Evolutionary conservation across 2,888 invertebrate species (phyloP).

Genomic region (Cheilosia grossa): DNA sequence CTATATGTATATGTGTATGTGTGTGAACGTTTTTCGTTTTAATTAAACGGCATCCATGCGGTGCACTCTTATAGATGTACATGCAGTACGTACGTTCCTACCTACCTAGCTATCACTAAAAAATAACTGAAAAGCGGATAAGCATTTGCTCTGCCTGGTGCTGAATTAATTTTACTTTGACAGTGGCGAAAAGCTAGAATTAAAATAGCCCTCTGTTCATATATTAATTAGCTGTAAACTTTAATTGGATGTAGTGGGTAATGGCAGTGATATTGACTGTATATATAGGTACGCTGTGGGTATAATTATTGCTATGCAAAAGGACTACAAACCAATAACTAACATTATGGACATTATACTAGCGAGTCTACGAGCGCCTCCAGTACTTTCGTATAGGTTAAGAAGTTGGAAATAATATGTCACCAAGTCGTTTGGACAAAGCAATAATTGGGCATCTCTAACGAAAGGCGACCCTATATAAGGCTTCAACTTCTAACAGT

Average conservation of each 20-base stretch:
- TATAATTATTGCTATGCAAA: too few relatives aligned
- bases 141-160: not conserved
- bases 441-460: too few relatives aligned
- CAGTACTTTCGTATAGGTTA: too few relatives aligned
- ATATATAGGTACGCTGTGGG: not conserved
- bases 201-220: not conserved
- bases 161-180: conserved; percentile 24
- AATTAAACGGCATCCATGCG: conserved; percentile 58
- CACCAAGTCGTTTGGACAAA: too few relatives aligned
- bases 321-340: too few relatives aligned
- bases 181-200: conserved; percentile 4
- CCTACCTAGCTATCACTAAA: not conserved
- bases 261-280: not conserved
- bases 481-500: too few relatives aligned
- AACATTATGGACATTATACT: too few relatives aligned
- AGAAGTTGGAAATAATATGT: too few relatives aligned
- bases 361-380: too few relatives aligned
- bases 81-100: not conserved
- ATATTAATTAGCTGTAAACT: conserved; percentile 29
- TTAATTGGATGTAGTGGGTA: not conserved
- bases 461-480: too few relatives aligned
- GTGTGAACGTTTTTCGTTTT: conserved; percentile 49
- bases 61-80: conserved; percentile 25
- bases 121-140: not conserved
- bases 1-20: not conserved